A percentile compares a stretch with the other conserved stretches of the same genome.
Evolutionary conservation across 2,113 vertebrate species (phyloP).

Genomic region (Petrocephalus zakoni): DNA sequence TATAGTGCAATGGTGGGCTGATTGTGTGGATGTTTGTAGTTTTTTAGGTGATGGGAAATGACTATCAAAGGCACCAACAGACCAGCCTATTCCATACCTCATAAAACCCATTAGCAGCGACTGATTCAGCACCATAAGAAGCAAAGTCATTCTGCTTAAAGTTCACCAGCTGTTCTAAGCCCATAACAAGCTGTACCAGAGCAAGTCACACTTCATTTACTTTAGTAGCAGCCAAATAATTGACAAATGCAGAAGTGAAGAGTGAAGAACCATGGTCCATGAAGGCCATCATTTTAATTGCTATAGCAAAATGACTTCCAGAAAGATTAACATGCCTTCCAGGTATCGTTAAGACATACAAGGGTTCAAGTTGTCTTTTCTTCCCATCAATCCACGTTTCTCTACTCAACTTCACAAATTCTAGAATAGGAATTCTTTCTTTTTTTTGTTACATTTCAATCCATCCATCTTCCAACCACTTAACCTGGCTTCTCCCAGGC

Average conservation of each 20-base stretch:
- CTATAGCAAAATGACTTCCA: background rate
- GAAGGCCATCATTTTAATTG: background rate
- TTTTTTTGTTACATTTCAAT: background rate
- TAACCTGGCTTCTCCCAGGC: background rate
- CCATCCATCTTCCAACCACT: background rate
- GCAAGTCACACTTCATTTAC: background rate
- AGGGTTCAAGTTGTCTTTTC: background rate
- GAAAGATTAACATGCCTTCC: background rate
- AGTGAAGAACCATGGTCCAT: background rate
- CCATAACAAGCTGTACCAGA: background rate
- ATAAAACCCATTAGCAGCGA: background rate
- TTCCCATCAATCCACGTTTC: background rate
- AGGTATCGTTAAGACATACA: background rate
- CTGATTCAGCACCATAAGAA: background rate
- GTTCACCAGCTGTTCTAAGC: background rate
- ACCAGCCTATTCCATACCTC: background rate
- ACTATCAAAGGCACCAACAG: background rate
- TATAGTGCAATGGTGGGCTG: background rate
- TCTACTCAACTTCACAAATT: background rate
- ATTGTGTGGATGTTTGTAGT: background rate
- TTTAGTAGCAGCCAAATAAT: background rate
- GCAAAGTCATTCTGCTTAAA: background rate
- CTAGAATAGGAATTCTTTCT: background rate
- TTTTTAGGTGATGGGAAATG: no score
- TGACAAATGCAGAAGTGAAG: background rate